Evolutionary conservation across 2,888 invertebrate genomes (phyloP).

Genomic region (Myopa tessellatipennis): DNA sequence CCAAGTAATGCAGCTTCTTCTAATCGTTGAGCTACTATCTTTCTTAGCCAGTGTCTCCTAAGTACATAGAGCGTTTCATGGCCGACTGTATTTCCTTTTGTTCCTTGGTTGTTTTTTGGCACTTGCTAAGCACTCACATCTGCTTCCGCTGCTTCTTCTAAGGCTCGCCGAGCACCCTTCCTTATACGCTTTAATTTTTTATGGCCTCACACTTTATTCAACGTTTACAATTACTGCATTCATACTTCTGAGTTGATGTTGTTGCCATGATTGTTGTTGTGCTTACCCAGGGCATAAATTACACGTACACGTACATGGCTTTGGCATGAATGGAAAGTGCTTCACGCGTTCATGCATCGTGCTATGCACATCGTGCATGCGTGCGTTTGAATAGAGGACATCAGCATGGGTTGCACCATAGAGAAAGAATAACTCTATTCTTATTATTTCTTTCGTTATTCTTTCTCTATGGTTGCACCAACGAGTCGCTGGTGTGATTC

Average conservation of each 20-base stretch:
- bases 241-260: background rate
- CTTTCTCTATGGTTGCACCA: background rate
- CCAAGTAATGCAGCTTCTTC: background rate
- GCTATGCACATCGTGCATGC: background rate
- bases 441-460: too few species aligned
- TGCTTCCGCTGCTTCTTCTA: background rate
- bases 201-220: conserved; percentile 14
- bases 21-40: background rate
- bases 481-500: background rate
- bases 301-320: conserved; percentile 7
- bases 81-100: background rate
- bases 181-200: conserved; percentile 12
- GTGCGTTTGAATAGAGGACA: background rate
- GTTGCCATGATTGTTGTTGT: too few species aligned
- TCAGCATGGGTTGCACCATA: background rate
- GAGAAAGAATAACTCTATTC: too few species aligned
- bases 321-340: conserved; percentile 19
- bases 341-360: too few species aligned
- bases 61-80: too few species aligned
- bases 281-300: background rate
- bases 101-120: background rate
- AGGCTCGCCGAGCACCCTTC: background rate
- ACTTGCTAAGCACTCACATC: background rate
- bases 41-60: background rate
- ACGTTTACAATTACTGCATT: background rate